phyloP scores from a whole-genome alignment of 2,113 vertebrate genomes.

The Bungarus multicinctus region DNA sequence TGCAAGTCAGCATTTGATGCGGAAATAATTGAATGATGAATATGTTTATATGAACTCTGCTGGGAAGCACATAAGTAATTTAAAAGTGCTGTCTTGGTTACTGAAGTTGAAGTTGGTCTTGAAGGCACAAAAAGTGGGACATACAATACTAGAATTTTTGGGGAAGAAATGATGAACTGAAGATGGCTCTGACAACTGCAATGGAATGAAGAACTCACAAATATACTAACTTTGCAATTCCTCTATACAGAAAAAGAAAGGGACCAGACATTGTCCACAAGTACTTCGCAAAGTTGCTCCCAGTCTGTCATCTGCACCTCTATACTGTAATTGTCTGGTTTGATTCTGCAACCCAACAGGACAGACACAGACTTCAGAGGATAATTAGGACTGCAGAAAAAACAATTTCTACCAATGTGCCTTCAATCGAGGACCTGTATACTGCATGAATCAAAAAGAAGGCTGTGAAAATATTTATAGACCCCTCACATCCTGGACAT shows the following conservation, averaged over 20 bases:
- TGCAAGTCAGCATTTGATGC: not conserved
- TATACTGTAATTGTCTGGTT: no score
- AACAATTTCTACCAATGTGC: no score
- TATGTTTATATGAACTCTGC: not conserved
- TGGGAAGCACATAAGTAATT: not conserved
- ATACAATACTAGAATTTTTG: not conserved
- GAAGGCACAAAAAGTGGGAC: not conserved
- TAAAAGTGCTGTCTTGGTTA: not conserved
- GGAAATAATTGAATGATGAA: not conserved
- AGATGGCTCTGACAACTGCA: not conserved
- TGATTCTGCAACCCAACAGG: no score
- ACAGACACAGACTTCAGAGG: no score
- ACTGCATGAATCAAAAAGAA: no score
- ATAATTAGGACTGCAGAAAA: no score
- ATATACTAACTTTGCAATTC: not conserved
- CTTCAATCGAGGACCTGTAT: no score
- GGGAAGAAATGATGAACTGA: not conserved
- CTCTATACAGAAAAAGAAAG: not conserved
- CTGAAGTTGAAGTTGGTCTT: not conserved
- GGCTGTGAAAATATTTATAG: no score
- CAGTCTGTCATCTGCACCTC: no score
- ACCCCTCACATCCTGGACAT: no score
- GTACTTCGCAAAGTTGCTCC: not conserved
- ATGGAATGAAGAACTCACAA: not conserved
- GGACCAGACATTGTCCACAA: not conserved